Evolutionary conservation across 1,140 invertebrate species (phyloP).

Genomic region (Aphelinus atriplicis): DNA sequence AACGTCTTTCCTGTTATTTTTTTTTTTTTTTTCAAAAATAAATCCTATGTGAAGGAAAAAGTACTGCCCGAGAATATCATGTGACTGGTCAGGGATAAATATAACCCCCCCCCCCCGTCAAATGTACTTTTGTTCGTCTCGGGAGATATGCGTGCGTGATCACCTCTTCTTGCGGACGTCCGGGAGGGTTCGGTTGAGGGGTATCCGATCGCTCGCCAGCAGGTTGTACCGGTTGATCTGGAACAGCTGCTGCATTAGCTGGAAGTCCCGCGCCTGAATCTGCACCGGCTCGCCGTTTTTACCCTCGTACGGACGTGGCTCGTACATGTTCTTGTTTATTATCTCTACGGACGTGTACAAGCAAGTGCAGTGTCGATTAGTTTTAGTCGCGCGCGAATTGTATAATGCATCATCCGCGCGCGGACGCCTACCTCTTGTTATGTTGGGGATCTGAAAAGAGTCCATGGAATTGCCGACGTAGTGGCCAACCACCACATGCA

Average conservation of each 20-base stretch:
- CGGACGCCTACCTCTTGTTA: constrained; percentile 72
- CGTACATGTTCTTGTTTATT: constrained; percentile 84
- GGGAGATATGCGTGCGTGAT: neutral
- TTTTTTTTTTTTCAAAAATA: neutral
- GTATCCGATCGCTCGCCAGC: constrained; percentile 90
- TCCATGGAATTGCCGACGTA: constrained; percentile 78
- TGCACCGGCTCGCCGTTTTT: constrained; percentile 84
- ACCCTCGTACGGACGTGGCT: constrained; percentile 79
- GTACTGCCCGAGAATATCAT: too few relatives aligned
- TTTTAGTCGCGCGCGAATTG: neutral
- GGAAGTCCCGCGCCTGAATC: constrained; percentile 77
- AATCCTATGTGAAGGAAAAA: too few relatives aligned
- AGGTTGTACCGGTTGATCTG: constrained; percentile 91
- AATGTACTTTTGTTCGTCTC: too few relatives aligned
- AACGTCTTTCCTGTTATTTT: too few relatives aligned
- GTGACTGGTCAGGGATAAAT: too few relatives aligned
- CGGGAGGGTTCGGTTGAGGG: constrained; percentile 88
- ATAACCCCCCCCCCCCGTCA: too few relatives aligned
- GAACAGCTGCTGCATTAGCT: constrained; percentile 82
- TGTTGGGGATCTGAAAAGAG: constrained; percentile 69
- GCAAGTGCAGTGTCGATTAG: too few relatives aligned
- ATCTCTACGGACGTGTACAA: constrained; percentile 66
- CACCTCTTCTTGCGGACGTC: constrained; percentile 84
- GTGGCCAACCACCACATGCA: constrained; percentile 84
- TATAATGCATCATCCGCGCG: too few relatives aligned